A percentile compares a stretch with the other conserved stretches of the same genome.
Conservation (phyloP, 1,140 invertebrate genomes). For the Daktulosphaira vitifoliae region DNA sequence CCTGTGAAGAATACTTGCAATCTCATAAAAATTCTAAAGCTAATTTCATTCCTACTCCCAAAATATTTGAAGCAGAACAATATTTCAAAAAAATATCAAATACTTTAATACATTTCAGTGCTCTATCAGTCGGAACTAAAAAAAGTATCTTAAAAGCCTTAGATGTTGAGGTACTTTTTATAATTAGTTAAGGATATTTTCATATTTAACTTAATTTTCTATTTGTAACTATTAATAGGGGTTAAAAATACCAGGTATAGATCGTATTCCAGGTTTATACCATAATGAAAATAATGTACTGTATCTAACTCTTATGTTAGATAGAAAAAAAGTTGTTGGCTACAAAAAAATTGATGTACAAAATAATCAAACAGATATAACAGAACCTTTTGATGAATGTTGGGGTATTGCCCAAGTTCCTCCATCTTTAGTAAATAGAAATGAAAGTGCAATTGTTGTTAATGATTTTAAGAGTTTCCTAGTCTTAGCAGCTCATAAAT, state of each 20-base stretch:
- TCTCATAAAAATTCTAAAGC: background rate
- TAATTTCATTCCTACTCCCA: background rate
- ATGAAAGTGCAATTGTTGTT: constrained; percentile 53
- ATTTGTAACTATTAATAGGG: background rate
- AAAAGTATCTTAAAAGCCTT: constrained; percentile 24
- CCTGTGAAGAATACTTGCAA: background rate
- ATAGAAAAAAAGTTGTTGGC: constrained; percentile 51
- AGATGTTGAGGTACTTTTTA: constrained; percentile 17
- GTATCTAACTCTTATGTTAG: constrained; percentile 57
- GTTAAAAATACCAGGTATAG: constrained; percentile 11
- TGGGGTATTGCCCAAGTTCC: constrained; percentile 46
- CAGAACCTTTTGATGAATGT: constrained; percentile 44
- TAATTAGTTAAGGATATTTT: background rate
- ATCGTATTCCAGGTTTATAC: constrained; percentile 38
- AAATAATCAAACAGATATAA: constrained; percentile 42
- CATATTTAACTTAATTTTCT: no score
- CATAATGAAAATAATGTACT: constrained; percentile 46
- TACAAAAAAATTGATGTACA: constrained; percentile 49
- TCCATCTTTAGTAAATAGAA: constrained; percentile 42
- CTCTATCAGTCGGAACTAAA: background rate
- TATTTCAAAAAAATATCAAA: background rate
- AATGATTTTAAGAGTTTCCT: constrained; percentile 57
- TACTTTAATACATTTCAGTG: constrained; percentile 7
- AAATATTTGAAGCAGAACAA: constrained; percentile 17
- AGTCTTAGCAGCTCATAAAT: constrained; percentile 42